phyloP scores from a whole-genome alignment of 2,113 vertebrate species.

The human region DNA sequence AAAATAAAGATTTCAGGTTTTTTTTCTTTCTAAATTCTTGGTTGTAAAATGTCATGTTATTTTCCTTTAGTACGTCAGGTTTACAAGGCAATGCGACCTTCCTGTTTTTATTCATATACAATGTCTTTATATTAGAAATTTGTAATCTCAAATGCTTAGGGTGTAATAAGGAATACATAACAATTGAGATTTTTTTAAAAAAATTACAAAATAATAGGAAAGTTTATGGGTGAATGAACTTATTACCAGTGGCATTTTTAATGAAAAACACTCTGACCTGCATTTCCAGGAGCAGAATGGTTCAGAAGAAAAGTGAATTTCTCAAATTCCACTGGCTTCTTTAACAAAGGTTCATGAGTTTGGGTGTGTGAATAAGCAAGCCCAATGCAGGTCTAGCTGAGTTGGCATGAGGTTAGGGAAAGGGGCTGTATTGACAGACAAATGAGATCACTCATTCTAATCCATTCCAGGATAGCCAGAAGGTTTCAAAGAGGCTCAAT shows the following conservation, averaged over 20 bases:
- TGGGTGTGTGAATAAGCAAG: background rate
- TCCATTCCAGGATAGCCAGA: background rate
- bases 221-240: background rate
- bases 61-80: background rate
- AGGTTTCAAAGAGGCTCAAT: background rate
- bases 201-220: background rate
- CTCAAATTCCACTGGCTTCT: background rate
- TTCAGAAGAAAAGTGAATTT: background rate
- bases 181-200: background rate
- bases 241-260: background rate
- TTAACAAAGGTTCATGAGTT: background rate
- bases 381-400: background rate
- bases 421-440: background rate
- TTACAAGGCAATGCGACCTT: background rate
- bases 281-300: background rate
- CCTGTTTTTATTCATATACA: background rate
- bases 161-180: background rate
- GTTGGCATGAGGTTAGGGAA: background rate
- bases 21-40: background rate
- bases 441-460: background rate
- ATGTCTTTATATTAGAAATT: background rate
- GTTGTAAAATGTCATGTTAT: background rate
- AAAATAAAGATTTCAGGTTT: background rate
- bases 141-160: background rate
- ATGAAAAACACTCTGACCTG: background rate